Evolutionary conservation across 2,888 invertebrate species (phyloP).

Genomic region (Phytoseiulus persimilis): DNA sequence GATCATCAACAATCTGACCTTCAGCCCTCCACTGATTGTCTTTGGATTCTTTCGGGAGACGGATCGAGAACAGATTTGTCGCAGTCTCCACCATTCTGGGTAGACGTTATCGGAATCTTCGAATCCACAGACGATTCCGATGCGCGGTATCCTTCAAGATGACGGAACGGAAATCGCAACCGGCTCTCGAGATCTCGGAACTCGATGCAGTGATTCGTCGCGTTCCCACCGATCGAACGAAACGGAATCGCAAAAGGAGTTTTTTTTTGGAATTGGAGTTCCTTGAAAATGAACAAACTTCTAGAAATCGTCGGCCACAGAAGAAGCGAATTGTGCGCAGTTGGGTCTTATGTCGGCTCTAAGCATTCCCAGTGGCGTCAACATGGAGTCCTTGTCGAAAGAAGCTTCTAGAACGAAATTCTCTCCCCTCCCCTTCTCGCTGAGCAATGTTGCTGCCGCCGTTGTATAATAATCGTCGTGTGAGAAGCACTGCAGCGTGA

Average conservation of each 20-base stretch:
- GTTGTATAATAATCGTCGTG: neutral
- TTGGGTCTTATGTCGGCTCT: neutral
- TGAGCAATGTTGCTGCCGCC: neutral
- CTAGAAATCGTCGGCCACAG: neutral
- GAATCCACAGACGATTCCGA: too few species aligned
- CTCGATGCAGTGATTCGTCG: neutral
- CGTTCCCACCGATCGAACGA: neutral
- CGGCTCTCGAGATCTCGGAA: neutral
- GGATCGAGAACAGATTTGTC: neutral
- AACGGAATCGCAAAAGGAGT: neutral
- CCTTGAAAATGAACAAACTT: neutral
- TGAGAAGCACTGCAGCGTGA: neutral
- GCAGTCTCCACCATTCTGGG: neutral
- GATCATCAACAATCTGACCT: neutral
- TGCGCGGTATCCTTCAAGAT: too few species aligned
- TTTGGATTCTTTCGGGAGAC: neutral
- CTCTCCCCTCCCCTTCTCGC: neutral
- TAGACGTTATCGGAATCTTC: too few species aligned
- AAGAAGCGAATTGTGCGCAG: neutral
- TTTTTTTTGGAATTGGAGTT: neutral
- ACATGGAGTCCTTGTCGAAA: neutral
- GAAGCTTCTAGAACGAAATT: neutral
- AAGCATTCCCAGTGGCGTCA: neutral
- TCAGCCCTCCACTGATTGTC: neutral
- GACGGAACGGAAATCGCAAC: neutral